Evolutionary conservation across 2,888 invertebrate species (phyloP).

Genomic region (Ennomos erosarius): DNA sequence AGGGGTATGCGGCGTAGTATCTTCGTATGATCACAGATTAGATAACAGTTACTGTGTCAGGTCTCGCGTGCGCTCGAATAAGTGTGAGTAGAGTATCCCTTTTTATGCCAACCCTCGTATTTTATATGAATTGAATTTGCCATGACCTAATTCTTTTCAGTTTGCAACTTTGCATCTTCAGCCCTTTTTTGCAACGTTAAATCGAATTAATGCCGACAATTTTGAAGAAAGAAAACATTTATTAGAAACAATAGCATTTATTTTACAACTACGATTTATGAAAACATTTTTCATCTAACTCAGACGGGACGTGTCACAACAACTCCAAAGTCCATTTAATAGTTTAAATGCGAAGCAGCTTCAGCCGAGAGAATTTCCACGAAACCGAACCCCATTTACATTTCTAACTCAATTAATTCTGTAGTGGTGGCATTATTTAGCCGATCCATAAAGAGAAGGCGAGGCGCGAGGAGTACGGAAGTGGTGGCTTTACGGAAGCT

Average conservation of each 20-base stretch:
- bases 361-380: slow-evolving; percentile 20
- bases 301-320: slow-evolving; percentile 19
- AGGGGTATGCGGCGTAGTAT: slow-evolving; percentile 23
- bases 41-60: too few relatives aligned
- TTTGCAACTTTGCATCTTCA: slow-evolving; percentile 6
- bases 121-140: slow-evolving; percentile 18
- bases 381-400: slow-evolving; percentile 31
- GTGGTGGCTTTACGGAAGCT: slow-evolving; percentile 39
- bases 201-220: not conserved
- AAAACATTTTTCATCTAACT: slow-evolving; percentile 12
- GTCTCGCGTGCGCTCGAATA: slow-evolving; percentile 25
- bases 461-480: slow-evolving; percentile 19
- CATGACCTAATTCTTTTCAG: slow-evolving; percentile 27
- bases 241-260: slow-evolving; percentile 6
- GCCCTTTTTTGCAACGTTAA: not conserved
- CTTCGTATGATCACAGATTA: slow-evolving; percentile 26
- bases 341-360: slow-evolving; percentile 29
- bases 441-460: slow-evolving; percentile 26
- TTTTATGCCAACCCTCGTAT: slow-evolving; percentile 24
- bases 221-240: not conserved
- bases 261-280: not conserved
- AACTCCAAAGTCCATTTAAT: slow-evolving; percentile 27
- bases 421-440: slow-evolving; percentile 36
- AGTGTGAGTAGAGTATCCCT: slow-evolving; percentile 5
- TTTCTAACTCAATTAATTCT: slow-evolving; percentile 35